Evolutionary conservation across 2,888 invertebrate genomes (phyloP).

Genomic region (Thalpophila matura): DNA sequence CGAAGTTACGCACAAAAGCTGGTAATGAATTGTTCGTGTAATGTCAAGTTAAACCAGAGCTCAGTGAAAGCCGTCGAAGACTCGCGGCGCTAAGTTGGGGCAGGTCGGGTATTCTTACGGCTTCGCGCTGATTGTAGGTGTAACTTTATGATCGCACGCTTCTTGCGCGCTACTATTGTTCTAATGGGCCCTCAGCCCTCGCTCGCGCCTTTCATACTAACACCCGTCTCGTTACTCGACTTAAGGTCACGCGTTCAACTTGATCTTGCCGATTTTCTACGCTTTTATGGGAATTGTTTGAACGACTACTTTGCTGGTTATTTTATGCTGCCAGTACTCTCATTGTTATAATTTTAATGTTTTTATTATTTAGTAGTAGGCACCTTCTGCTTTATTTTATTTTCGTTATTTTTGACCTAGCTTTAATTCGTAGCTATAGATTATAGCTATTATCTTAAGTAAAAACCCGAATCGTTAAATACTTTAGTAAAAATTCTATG

Average conservation of each 20-base stretch:
- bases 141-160: constrained; percentile 87
- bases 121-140: constrained; percentile 81
- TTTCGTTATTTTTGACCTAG: background rate
- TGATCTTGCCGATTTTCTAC: constrained; percentile 81
- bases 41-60: constrained; percentile 48
- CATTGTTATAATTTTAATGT: constrained; percentile 62
- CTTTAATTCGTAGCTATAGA: no score
- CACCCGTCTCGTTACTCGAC: constrained; percentile 79
- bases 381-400: background rate
- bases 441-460: no score
- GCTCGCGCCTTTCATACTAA: constrained; percentile 74
- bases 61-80: constrained; percentile 66
- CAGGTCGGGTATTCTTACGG: constrained; percentile 81
- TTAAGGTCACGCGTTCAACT: constrained; percentile 83
- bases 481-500: background rate
- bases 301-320: constrained; percentile 70
- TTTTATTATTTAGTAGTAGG: constrained; percentile 59
- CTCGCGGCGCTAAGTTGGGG: constrained; percentile 73
- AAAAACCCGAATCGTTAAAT: no score
- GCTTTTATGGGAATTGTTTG: constrained; percentile 78
- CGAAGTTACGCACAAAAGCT: constrained; percentile 23
- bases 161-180: constrained; percentile 86
- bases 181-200: constrained; percentile 80
- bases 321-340: constrained; percentile 53
- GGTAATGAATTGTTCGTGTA: constrained; percentile 52